phyloP scores from a whole-genome alignment of 2,888 invertebrate species.

The Drosophila trichaetosa region DNA sequence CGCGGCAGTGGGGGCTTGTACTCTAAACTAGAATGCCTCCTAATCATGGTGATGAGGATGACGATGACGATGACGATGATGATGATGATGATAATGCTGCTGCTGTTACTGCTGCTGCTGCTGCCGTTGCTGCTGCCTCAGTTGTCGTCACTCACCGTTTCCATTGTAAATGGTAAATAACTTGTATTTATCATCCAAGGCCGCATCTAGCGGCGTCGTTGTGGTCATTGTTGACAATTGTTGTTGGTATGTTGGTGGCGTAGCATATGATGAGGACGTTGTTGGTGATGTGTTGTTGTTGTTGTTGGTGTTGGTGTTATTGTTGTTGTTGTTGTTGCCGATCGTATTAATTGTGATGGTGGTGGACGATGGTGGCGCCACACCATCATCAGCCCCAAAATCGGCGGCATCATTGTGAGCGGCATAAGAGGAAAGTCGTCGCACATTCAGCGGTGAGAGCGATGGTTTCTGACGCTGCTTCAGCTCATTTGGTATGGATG shows the following conservation, averaged over 20 bases:
- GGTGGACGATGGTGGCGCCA: slow-evolving; percentile 52
- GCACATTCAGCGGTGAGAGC: slow-evolving; percentile 66
- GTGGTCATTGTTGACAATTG: slow-evolving; percentile 74
- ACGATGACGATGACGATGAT: background rate
- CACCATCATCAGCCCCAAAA: slow-evolving; percentile 51
- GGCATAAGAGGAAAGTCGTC: slow-evolving; percentile 61
- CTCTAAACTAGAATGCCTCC: slow-evolving; percentile 4
- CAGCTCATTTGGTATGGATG: slow-evolving; percentile 64
- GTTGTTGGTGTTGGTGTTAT: slow-evolving; percentile 34
- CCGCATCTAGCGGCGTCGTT: slow-evolving; percentile 70
- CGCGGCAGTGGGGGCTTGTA: background rate
- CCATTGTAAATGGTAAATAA: slow-evolving; percentile 85
- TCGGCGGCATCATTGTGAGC: slow-evolving; percentile 61
- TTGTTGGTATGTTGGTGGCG: slow-evolving; percentile 77
- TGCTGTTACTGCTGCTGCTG: background rate
- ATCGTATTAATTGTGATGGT: slow-evolving; percentile 60
- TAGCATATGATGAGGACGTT: slow-evolving; percentile 74
- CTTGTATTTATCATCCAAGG: slow-evolving; percentile 84
- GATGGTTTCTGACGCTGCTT: slow-evolving; percentile 67
- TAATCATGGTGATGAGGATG: background rate
- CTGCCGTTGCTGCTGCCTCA: slow-evolving; percentile 13
- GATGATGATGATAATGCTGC: background rate
- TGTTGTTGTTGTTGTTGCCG: slow-evolving; percentile 48
- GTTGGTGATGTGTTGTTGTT: slow-evolving; percentile 62
- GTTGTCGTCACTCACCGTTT: slow-evolving; percentile 84